Evolutionary conservation across 2,888 invertebrate genomes (phyloP), one percentile per base, ranked within the genome.

Genomic region (Graphium colonna): DNA sequence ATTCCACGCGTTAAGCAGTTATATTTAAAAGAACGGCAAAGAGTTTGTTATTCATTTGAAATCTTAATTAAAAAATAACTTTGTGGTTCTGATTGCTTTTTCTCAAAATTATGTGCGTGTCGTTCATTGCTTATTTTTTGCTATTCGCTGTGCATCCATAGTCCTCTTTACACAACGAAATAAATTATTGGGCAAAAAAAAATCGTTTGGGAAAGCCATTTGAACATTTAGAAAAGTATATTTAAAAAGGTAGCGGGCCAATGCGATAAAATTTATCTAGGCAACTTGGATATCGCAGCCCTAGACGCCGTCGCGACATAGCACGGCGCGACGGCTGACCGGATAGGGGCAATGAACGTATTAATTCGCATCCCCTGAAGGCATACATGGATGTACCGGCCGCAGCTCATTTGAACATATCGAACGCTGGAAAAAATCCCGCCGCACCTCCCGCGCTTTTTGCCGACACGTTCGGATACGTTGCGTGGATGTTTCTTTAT

Each of bases 341-440:
- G 60, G 61, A 58, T 60, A 59, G 58, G 69, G 73, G 74, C 75
- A 76, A 77, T 68, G 77, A 77, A 77, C 77, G 75, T 73, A 75
- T 79, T 76, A 77, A 71, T 72, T 68, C 71, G 64, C 71, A 71
- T 71, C 72, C 71, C 52, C 63, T 60, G 60, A 64, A 65, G 65
- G 60, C 54, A 54, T 50, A 63, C 59, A 57, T 58, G 58, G 42
- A 42, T 41, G 51, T 45, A 46, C 43, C 26, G 12, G 46, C 39
- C n/a, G 44, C 4, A 10, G 44, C 40, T 18, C 12, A 54, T 49
- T 38, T 10, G 44, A 36, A 49, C 44, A 21, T 39, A 31, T 44
- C 17, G 44, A 38, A 21, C 39, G 38, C 39, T 21, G 43, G 43
- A 48, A 44, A 53, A 43, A 48, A 42, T 9, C 51, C 36, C n/a